Conservation (phyloP, 2,797 vertebrate genomes). For the Scleropages formosus region DNA sequence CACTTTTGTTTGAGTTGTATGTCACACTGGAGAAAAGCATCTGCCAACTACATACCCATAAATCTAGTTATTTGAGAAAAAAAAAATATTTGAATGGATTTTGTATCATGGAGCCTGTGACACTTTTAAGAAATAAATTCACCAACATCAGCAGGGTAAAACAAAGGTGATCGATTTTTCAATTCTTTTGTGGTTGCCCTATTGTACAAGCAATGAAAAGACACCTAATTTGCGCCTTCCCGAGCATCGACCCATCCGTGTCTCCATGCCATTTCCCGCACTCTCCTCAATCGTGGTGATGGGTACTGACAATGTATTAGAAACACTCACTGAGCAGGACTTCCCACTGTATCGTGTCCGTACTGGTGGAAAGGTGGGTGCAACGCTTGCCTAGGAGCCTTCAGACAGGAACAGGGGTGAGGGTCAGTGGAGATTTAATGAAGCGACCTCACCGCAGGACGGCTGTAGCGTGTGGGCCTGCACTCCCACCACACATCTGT, state of each 20-base stretch:
- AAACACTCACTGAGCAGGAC: too few species aligned
- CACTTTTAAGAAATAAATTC: too few species aligned
- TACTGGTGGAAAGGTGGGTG: too few species aligned
- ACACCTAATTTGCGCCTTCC: neutral
- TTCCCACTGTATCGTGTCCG: neutral
- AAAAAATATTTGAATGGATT: too few species aligned
- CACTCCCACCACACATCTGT: constrained; percentile 4
- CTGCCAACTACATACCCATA: too few species aligned
- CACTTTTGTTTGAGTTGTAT: too few species aligned
- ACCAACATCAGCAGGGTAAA: too few species aligned
- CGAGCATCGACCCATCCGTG: neutral
- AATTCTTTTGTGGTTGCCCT: constrained; percentile 16
- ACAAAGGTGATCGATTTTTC: neutral
- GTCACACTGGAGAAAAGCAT: too few species aligned
- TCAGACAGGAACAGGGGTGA: constrained; percentile 2
- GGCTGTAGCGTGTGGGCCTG: neutral
- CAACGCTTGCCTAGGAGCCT: neutral
- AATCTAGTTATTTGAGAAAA: too few species aligned
- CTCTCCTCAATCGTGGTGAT: neutral
- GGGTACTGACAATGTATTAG: neutral
- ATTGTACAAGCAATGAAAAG: neutral
- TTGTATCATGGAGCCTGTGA: too few species aligned
- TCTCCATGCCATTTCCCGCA: neutral
- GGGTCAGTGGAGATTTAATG: constrained; percentile 19
- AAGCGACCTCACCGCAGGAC: neutral